A percentile compares a stretch with the other conserved stretches of the same genome.
phyloP scores from a whole-genome alignment of 2,797 vertebrate species.

The Uromys caudimaculatus region DNA sequence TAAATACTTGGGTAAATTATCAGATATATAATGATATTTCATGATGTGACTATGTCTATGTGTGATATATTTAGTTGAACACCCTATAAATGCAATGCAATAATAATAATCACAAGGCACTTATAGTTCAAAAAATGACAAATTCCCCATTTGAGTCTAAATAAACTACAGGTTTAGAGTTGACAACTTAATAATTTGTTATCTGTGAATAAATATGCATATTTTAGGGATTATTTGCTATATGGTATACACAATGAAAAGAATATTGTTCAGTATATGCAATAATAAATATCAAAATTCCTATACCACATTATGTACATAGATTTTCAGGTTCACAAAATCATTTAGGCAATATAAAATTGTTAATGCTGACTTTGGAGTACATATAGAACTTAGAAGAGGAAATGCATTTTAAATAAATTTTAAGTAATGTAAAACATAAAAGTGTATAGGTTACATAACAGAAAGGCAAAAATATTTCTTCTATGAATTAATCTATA shows the following conservation, averaged over 20 bases:
- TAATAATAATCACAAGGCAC: background rate
- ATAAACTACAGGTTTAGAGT: background rate
- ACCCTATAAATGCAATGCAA: background rate
- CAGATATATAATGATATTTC: background rate
- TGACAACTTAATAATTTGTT: background rate
- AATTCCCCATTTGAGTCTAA: background rate
- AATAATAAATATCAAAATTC: background rate
- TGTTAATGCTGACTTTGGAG: background rate
- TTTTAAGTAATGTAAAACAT: background rate
- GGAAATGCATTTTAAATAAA: background rate
- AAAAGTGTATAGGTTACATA: background rate
- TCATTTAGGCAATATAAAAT: background rate
- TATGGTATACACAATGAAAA: background rate
- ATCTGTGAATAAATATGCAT: background rate
- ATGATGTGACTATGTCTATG: background rate
- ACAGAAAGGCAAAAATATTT: background rate
- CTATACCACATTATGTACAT: background rate
- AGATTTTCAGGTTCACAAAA: background rate
- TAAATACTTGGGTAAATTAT: too few species aligned
- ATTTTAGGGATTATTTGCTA: background rate
- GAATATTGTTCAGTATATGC: background rate
- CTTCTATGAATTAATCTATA: background rate
- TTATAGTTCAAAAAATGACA: background rate
- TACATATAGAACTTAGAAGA: background rate
- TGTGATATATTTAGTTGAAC: too few species aligned